Base-by-base conservation (phyloP, 1,140 invertebrate species). In the Notospermus geniculatus region DNA sequence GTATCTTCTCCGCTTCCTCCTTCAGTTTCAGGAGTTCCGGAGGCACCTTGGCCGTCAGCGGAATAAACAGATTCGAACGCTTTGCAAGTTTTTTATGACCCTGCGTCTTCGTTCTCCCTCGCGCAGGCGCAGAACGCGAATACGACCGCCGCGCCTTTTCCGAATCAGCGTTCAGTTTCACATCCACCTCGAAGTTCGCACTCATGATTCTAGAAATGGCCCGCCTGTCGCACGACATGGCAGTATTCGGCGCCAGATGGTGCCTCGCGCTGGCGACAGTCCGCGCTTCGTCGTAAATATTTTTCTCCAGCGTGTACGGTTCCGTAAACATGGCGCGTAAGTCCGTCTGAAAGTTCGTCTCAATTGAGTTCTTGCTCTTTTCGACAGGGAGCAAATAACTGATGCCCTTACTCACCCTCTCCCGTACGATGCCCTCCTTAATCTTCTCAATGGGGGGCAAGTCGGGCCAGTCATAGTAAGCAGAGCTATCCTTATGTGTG, bases 251-350 rank as follows among this genome's bases (percentile, higher is more conserved):
- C 39, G 57, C 59, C 60, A 75, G 73, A 67, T 76, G 76, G 19
- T 70, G 59, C 60, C 71, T 71, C 11, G 73, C 66, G 67, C 70
- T 75, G 13, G 68, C 59, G 30, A 59, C 62, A n/a, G 74, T 62
- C 25, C 66, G 63, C 19, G 57, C 70, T 36, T 77, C 74, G 41
- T 76, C 69, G 60, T 69, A 74, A 22, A 29, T 46, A 1, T 57
- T 41, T 17, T 66, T 59, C 22, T 70, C 71, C 25, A 56, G 68
- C 25, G 68, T 64, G 58, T 78, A 78, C 2, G 74, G 74, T 28
- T 76, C 74, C 52, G 72, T 69, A 59, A 77, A 78, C 75, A 77
- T 75, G 9, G 71, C 72, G 17, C 75, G 54, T 7, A 78, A 62
- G 56, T 78, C 72, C 15, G 74, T 76, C 17, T 71, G 63, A 62